A percentile compares a stretch with the other conserved stretches of the same genome.
These are phyloP conservation scores for Pseudois nayaur DNA, from an alignment of 2,113 vertebrate genomes.

Conservation along the genomic window DNA sequence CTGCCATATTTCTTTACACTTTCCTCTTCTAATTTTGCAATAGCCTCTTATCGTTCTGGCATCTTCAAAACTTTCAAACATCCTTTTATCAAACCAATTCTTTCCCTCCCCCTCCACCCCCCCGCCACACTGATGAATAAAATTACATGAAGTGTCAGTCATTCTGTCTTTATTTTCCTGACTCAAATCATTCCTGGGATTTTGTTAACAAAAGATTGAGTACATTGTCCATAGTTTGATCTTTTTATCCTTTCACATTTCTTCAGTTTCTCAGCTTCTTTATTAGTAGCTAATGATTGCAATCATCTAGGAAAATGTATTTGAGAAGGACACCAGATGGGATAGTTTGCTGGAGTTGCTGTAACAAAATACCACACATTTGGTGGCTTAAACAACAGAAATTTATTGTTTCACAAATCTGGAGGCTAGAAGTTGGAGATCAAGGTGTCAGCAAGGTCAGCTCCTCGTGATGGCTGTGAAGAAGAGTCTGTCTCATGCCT, in stretches of 20 bases:
- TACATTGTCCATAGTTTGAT: not conserved
- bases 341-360: not conserved
- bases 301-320: not conserved
- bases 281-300: not conserved
- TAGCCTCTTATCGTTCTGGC: not conserved
- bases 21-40: conserved; percentile 17
- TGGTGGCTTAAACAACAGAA: not conserved
- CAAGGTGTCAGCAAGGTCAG: not conserved
- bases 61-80: not conserved
- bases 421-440: not conserved
- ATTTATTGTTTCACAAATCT: not conserved
- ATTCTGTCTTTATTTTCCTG: conserved; percentile 20
- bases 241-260: not conserved
- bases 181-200: not conserved
- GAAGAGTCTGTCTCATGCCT: not conserved
- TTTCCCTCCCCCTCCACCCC: not conserved
- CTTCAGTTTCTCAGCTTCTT: not conserved
- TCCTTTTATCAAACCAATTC: not conserved
- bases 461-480: not conserved
- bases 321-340: not conserved
- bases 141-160: not conserved
- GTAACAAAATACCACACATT: not conserved
- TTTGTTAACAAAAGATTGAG: conserved; percentile 24
- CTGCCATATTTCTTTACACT: not conserved
- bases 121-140: not conserved